Base-by-base conservation (phyloP, 2,797 vertebrate genomes). In the Clarias pachynema region DNA sequence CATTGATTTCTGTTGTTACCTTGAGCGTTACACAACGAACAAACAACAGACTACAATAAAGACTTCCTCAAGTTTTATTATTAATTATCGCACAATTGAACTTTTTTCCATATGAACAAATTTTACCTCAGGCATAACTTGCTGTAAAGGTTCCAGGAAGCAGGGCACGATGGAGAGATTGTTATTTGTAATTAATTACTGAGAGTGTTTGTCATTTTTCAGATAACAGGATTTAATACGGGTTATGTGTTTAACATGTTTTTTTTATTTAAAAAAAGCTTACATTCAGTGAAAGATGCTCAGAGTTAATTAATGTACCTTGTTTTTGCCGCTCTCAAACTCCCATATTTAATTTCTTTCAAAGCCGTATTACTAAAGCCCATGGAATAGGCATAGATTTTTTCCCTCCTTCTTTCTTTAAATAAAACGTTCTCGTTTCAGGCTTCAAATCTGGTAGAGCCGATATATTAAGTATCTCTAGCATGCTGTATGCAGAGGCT, bases 161-260 rank as follows among this genome's bases (percentile, higher is more conserved):
- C 79, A 86, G 88, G 53, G 88, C 90, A 93, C 91, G 72, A 93
- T 91, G 91, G 90, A 90, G 85, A 86, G 84, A 80, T 86, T 88
- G 86, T 86, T 88, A 86, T 84, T 90, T 90, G 91, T 93, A 89
- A 90, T 91, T 74, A 78, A 60, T 86, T 70, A 87, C 91, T 89
- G 91, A 86, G 89, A 91, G 89, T 94, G 90, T 90, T 93, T 93
- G 89, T 88, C 66, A 93, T 93, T 93, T 53, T 93, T 91, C 91
- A 92, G 93, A 93, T 94, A 94, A 92, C 88, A 57, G 84, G n/a
- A 20, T 66, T 89, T 93, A 92, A 92, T 93, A 92, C 92, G 89
- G 87, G 88, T 85, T 85, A 87, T 90, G 86, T 92, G 85, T 85
- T 40, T 44, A 57, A 24, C 37, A 56, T 22, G 79, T 80, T 72